Evolutionary conservation across 2,888 invertebrate species (phyloP), one percentile per base, ranked within the genome.

Genomic region (Theretra japonica): DNA sequence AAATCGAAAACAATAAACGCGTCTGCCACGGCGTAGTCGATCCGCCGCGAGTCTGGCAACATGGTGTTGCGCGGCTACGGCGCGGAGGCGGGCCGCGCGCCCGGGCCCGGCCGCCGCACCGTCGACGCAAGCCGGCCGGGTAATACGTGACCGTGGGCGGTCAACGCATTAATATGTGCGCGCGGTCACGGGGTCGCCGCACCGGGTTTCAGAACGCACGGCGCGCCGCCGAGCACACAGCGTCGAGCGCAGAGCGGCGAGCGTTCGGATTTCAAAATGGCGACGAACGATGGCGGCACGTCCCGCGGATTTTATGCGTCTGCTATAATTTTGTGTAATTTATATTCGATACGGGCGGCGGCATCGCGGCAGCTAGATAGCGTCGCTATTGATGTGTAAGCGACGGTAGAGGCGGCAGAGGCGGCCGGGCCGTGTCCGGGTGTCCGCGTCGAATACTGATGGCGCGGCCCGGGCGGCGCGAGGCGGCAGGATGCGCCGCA

Each of bases 151-250:
- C 91, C 90, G 92, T 91, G 92, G 93, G 91, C 92, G 93, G 93
- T 89, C 91, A 90, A 81, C 87, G 88, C 89, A 91, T 91, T 91
- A 90, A 89, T 91, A 92, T 92, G 92, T 88, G 88, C 86, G 90
- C 86, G 87, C 90, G 91, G 91, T 92, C 92, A 90, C 86, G 88
- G 90, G 93, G 93, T 92, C 93, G 90, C 86, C 91, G 91, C 87
- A 87, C 89, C 84, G 81, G 76, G 83, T 80, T 85, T 83, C 84
- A 81, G 85, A 87, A 86, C 86, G 83, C 86, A 82, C 82, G 82
- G 77, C 70, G 30, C 73, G 68, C 70, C 72, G 53, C 19, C 53
- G 53, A 53, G 53, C 53, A 53, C 41, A 41, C 41, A 41, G 75
- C 76, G 76, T 74, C 80, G 79, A 73, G 65, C 56, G 28, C 57